phyloP scores from a whole-genome alignment of 92 coral and sea anemone species.

The Pocillopora grandis region DNA sequence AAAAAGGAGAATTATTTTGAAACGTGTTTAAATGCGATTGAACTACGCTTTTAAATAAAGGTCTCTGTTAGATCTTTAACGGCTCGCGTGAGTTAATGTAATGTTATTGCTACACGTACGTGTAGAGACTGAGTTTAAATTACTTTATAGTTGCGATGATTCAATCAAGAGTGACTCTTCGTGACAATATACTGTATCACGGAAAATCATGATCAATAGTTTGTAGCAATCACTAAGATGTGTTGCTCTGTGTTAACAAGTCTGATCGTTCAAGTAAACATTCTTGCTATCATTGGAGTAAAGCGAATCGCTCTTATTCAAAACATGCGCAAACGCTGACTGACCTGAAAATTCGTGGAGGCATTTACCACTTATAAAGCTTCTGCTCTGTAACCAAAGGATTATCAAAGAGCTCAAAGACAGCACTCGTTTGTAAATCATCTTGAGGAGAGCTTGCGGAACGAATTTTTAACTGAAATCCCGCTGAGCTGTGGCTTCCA shows the following conservation, averaged over 20 bases:
- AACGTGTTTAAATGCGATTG: background rate
- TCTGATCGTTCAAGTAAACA: too few species aligned
- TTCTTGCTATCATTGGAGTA: too few species aligned
- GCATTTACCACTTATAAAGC: slow-evolving; percentile 18
- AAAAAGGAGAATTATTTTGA: background rate
- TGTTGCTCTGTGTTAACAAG: too few species aligned
- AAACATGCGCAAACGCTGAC: background rate
- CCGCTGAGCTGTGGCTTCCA: slow-evolving; percentile 4
- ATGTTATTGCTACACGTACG: background rate
- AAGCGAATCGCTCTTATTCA: background rate
- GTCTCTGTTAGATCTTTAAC: too few species aligned
- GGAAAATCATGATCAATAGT: too few species aligned
- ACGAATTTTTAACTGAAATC: slow-evolving; percentile 1
- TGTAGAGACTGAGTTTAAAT: too few species aligned
- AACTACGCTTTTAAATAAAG: background rate
- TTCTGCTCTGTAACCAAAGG: slow-evolving; percentile 4
- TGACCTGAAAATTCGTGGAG: slow-evolving; percentile 22
- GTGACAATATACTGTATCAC: too few species aligned
- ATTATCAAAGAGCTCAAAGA: background rate
- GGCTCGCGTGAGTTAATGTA: background rate
- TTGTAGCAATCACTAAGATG: too few species aligned
- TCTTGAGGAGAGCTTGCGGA: background rate
- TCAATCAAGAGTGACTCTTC: too few species aligned
- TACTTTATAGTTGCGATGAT: too few species aligned
- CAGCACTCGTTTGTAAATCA: background rate